These are phyloP conservation scores for Diarsia mendica DNA, from an alignment of 2,888 invertebrate genomes.

Conservation along the genomic window DNA sequence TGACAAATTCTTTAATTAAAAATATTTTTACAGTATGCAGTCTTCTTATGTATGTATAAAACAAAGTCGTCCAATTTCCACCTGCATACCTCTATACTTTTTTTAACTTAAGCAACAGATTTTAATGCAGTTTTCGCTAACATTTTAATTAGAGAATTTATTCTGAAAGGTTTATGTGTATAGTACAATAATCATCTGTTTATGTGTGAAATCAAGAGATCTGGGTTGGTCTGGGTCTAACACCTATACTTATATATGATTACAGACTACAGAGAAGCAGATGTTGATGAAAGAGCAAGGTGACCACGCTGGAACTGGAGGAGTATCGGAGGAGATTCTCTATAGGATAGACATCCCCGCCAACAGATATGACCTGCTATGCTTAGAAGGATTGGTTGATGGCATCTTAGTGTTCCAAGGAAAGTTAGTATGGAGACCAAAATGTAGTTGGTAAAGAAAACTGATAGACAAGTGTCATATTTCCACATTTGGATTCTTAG, in stretches of 20 bases:
- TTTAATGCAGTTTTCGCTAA: neutral
- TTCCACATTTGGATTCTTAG: neutral
- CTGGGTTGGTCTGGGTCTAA: neutral
- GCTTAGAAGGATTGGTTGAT: conserved; percentile 97
- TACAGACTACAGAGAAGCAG: conserved; percentile 97
- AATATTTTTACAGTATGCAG: neutral
- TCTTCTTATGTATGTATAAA: neutral
- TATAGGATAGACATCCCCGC: conserved; percentile 99
- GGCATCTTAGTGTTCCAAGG: conserved; percentile 96
- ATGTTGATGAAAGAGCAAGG: conserved; percentile 97
- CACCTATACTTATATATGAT: conserved; percentile 8
- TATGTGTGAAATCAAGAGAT: neutral
- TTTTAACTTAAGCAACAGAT: neutral
- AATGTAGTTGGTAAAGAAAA: neutral
- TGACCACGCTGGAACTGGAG: conserved; percentile 91
- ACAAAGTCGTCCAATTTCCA: neutral
- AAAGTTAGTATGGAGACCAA: conserved; percentile 91
- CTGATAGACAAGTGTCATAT: neutral
- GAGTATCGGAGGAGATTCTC: conserved; percentile 95
- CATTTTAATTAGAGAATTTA: neutral
- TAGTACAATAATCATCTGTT: neutral
- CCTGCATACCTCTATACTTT: neutral
- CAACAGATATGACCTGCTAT: conserved; percentile 98
- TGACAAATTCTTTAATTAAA: neutral
- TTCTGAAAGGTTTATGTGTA: neutral